Evolutionary conservation across 2,113 vertebrate genomes (phyloP).

Genomic region (Polypterus senegalus): DNA sequence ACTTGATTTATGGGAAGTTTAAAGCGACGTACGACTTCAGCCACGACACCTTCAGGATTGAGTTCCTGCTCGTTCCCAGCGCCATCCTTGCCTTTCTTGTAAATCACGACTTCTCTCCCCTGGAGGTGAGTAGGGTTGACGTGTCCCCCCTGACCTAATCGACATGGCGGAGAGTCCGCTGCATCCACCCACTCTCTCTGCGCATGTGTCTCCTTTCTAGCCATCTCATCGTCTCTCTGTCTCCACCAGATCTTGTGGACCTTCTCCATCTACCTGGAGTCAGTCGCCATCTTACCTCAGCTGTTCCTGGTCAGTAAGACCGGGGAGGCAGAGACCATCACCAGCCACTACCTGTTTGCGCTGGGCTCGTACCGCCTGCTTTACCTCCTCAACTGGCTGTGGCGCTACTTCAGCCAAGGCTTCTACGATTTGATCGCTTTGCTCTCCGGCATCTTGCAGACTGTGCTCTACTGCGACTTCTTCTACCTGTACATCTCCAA

Average conservation of each 20-base stretch:
- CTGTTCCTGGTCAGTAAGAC: slow-evolving; percentile 55
- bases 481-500: background rate
- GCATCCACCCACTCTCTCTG: background rate
- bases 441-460: background rate
- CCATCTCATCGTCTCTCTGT: background rate
- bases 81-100: slow-evolving; percentile 46
- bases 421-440: background rate
- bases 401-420: background rate
- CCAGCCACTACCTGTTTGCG: slow-evolving; percentile 50
- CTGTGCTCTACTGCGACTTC: background rate
- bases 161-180: background rate
- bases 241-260: slow-evolving; percentile 38
- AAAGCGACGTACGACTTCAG: slow-evolving; percentile 52
- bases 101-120: slow-evolving; percentile 48
- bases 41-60: slow-evolving; percentile 48
- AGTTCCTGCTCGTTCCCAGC: slow-evolving; percentile 42
- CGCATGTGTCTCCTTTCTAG: background rate
- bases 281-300: slow-evolving; percentile 46
- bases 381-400: background rate
- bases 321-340: slow-evolving; percentile 47
- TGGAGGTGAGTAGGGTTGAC: slow-evolving; percentile 36
- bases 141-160: background rate
- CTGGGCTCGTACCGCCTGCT: background rate
- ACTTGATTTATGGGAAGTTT: slow-evolving; percentile 55
- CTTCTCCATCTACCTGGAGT: slow-evolving; percentile 51